Conservation (phyloP, 2,113 vertebrate species). For the Psettodes erumei region DNA sequence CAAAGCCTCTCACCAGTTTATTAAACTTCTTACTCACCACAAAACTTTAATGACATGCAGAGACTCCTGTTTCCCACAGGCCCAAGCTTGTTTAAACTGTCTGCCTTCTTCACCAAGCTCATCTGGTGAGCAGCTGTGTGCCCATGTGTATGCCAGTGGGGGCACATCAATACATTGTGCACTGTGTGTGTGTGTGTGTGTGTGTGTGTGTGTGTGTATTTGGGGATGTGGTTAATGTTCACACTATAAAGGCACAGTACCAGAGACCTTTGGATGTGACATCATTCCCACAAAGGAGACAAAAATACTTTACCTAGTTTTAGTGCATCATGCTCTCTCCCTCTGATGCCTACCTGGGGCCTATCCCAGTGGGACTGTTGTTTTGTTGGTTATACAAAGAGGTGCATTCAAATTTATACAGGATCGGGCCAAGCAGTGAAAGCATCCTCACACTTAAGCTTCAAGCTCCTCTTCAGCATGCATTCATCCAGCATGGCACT, state of each 20-base stretch:
- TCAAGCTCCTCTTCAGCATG: neutral
- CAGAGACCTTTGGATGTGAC: neutral
- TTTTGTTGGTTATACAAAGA: conserved; percentile 14
- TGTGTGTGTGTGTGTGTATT: neutral
- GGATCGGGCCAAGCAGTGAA: neutral
- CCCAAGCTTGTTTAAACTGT: conserved; percentile 17
- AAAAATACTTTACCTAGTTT: neutral
- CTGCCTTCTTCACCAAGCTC: conserved; percentile 1
- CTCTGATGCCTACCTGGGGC: neutral
- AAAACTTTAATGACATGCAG: conserved; percentile 35
- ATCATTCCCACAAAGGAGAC: neutral
- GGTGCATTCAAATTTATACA: neutral
- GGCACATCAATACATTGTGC: conserved; percentile 17
- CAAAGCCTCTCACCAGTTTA: neutral
- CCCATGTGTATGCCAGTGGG: conserved; percentile 32
- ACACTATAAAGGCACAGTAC: neutral
- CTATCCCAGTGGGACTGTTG: conserved; percentile 5
- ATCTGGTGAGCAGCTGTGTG: conserved; percentile 68
- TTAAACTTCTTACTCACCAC: conserved; percentile 20
- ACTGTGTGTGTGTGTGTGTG: conserved; percentile 9
- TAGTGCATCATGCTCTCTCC: neutral
- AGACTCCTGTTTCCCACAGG: conserved; percentile 46
- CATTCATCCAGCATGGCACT: too few relatives aligned
- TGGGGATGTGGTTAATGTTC: conserved; percentile 45
- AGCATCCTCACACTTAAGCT: neutral